Conservation (phyloP, 2,797 vertebrate species). For the Ataeniobius toweri region DNA sequence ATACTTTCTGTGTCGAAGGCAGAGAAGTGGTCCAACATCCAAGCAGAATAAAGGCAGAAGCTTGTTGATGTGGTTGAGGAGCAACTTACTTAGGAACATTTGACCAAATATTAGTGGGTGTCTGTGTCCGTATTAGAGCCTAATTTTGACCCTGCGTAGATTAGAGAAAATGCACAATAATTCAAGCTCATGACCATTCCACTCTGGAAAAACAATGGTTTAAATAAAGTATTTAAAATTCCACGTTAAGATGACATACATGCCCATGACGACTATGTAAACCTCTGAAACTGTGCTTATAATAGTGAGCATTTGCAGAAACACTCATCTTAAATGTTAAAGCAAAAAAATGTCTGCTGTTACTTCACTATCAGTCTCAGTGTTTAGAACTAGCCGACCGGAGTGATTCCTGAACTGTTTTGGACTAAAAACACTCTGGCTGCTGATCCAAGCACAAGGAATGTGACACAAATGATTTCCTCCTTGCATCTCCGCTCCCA, state of each 20-base stretch:
- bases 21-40: too few relatives aligned
- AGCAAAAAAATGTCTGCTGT: not conserved
- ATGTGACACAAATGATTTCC: slow-evolving; percentile 75
- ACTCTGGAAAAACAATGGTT: not conserved
- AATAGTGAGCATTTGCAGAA: not conserved
- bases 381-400: slow-evolving; percentile 10
- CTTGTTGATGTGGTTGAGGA: too few relatives aligned
- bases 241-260: too few relatives aligned
- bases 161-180: too few relatives aligned
- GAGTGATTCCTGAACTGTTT: slow-evolving; percentile 29
- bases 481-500: slow-evolving; percentile 62
- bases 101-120: too few relatives aligned
- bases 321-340: not conserved
- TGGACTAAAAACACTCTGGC: slow-evolving; percentile 51
- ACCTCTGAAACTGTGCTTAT: not conserved
- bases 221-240: not conserved
- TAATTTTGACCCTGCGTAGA: too few relatives aligned
- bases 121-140: too few relatives aligned
- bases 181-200: too few relatives aligned
- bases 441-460: slow-evolving; percentile 49
- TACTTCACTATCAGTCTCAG: not conserved
- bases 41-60: too few relatives aligned
- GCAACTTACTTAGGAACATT: too few relatives aligned
- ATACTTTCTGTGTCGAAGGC: too few relatives aligned
- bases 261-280: too few relatives aligned